Base-by-base conservation (phyloP, 2,113 vertebrate species). In the Gasterosteus nipponicus region DNA sequence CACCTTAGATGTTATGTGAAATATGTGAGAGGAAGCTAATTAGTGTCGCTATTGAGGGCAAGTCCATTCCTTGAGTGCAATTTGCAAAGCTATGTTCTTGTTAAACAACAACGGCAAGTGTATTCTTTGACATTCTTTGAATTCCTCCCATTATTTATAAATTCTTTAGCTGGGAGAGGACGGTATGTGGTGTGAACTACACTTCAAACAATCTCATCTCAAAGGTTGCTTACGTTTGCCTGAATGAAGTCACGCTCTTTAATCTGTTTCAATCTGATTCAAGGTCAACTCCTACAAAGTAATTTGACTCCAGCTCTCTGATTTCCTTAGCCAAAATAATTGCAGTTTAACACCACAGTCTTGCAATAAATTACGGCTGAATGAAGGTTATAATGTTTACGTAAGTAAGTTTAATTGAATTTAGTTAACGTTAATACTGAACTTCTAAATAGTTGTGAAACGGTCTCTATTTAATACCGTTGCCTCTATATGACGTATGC, bases 141-240 rank as follows among this genome's bases (percentile, higher is more conserved):
- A 84, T 90, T 85, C 77, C 49, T n/a, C 0, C 1, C 33, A 63
- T 85, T 47, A 53, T 87, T 74, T 73, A 75, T 74, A 47, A 74
- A 79, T 91, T 87, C 86, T 85, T 80, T 14, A 71, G 66, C 46
- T 56, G 78, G 86, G 86, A 90, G 80, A 73, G 82, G 56, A 73
- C 60, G 39, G 63, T 64, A 86, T 85, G 79, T 75, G 57, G 47
- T 84, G 72, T 67, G 66, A 62, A 62, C 73, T 82, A 46, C 22
- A 69, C 33, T 63, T 69, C 35, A 38, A 38, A 78, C 61, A 81
- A 2, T 19, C 64, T 77, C 35, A 42, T 77, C 78, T 73, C 73
- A 72, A 18, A 58, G 38, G 68, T 75, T 72, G 75, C 33, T 78
- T 56, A 31, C 38, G 4, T 15, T 29, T 64, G 10, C 54, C 44